Base-by-base conservation (phyloP, 1,140 invertebrate species). In the Temnothorax curvispinosus region DNA sequence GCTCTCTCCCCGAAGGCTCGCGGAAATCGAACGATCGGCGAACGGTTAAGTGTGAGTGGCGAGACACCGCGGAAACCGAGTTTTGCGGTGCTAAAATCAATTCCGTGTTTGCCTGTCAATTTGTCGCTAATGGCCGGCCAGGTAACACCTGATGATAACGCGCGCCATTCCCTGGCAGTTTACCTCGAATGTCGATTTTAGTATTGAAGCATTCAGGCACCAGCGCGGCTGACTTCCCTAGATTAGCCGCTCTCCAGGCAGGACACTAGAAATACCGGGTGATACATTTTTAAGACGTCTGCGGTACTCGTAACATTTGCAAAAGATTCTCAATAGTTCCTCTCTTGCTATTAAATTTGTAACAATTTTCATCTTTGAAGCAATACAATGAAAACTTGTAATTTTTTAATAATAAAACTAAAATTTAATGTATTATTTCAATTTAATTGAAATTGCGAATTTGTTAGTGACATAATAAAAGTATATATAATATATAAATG, bases 41-140 rank as follows among this genome's bases (percentile, higher is more conserved):
- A 90, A 89, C 88, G 87, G 88, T 89, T 89, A 92, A 91, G 87
- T 91, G 90, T 90, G 89, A 87, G 82, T 86, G 89, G 87, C 85
- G 85, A 87, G 89, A 90, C 90, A 91, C 89, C 85, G 85, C 89
- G 89, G 91, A 91, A 91, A 91, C 87, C 91, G 89, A 92, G 89
- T 90, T 92, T 92, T 92, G 87, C 89, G 89, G 89, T 87, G 88
- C 88, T 92, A 92, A 92, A 93, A 93, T 93, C 90, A 92, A 89
- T 93, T 91, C 88, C 87, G 88, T 92, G 92, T 92, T 92, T 89
- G 90, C 87, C 88, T 91, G 91, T 93, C 91, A 93, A 93, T 93
- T 93, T 92, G 91, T 88, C 89, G 87, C 87, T 90, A 91, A 93
- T 93, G 91, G 90, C 90, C 87, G 85, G 71, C 87, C 88, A 87